Evolutionary conservation across 1,140 invertebrate species (phyloP), one percentile per base, ranked within the genome.

Genomic region (Drosophila sp.): DNA sequence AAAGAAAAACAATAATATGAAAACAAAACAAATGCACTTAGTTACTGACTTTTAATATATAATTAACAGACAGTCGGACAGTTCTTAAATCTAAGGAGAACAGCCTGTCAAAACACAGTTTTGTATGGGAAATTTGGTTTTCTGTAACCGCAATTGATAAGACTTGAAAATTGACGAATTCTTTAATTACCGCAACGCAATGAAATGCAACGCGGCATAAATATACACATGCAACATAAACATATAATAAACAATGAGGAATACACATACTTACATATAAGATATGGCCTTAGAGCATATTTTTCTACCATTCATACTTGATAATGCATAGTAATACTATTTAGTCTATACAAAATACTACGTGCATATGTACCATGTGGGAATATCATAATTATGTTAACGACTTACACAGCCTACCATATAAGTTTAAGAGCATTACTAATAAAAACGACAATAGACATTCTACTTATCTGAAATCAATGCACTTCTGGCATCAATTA

Each of bases 241-340:
- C 38, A 36, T 21, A 21, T 21, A 21, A 21, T 4, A 21, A 21
- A 21, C 21, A 21, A 21, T 21, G 21, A 4, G 4, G 21, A 64
- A 71, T 34, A 69, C 18, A 80, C 50, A 69, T 54, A 67, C 11
- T 65, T 72, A 61, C 41, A 81, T 75, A 72, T 74, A 78, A 65
- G 59, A 80, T 80, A 84, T 75, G 78, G 81, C 82, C 74, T 67
- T 86, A 78, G 82, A 87, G 74, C 82, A 76, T 84, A 86, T 86
- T 86, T 86, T 86, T 86, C 71, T 86, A 86, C 82, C 78, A 86
- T 82, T 87, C 82, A 86, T 86, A 86, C 78, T 78, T 82, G 43
- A 59, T 80, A 86, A 81, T 53, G 75, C 71, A 50, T 87, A 87
- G 78, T 59, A 58, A 50, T 50, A 51, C 50, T 14, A 53, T 61